Percentiles rank a stretch among this genome's conserved stretches.
Evolutionary conservation across 2,113 vertebrate species (phyloP).

Genomic region (Galbula dea): DNA sequence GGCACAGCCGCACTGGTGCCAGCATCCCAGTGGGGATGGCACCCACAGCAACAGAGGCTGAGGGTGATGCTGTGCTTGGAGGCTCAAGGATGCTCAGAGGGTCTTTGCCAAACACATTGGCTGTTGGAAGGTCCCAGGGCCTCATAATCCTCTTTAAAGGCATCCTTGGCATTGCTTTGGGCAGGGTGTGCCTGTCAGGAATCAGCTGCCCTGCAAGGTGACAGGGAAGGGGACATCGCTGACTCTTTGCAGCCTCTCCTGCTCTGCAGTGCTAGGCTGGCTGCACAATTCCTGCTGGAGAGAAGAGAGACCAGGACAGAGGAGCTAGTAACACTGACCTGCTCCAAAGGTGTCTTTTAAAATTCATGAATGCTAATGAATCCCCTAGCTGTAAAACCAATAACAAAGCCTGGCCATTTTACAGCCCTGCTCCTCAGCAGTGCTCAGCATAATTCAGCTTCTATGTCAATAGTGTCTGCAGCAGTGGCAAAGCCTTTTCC

Average conservation of each 20-base stretch:
- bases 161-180: background rate
- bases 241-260: background rate
- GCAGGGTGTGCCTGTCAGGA: fast-evolving
- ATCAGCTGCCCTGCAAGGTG: too few species aligned
- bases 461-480: background rate
- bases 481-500: background rate
- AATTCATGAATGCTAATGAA: background rate
- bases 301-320: background rate
- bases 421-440: background rate
- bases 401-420: background rate
- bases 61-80: fast-evolving
- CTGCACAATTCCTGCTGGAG: background rate
- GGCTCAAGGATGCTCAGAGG: fast-evolving
- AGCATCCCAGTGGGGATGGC: fast-evolving
- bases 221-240: background rate
- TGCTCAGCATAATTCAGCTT: background rate
- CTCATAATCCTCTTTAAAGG: background rate
- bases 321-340: background rate
- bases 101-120: background rate
- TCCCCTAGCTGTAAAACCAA: background rate
- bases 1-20: fast-evolving
- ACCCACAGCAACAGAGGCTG: fast-evolving
- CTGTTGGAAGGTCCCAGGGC: background rate
- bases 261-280: background rate
- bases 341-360: background rate